Evolutionary conservation across 2,113 vertebrate species (phyloP).

Genomic region (Oriolus oriolus): DNA sequence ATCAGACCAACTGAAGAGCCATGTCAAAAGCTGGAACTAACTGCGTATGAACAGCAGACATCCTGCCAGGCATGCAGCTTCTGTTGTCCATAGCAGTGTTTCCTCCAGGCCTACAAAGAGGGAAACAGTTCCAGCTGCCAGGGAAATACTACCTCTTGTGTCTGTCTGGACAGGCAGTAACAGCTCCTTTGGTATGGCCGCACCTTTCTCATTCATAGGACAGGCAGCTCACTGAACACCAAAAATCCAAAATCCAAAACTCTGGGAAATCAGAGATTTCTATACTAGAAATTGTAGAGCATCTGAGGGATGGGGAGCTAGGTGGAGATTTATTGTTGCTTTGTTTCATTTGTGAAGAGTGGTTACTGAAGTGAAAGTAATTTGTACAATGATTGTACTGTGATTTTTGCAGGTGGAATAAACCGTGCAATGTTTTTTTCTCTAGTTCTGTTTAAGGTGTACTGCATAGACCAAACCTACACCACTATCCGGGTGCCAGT

Average conservation of each 20-base stretch:
- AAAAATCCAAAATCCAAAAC: neutral
- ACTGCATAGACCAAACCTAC: conserved; percentile 95
- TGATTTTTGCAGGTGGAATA: rapidly evolving
- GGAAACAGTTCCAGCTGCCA: neutral
- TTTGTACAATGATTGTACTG: neutral
- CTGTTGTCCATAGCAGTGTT: neutral
- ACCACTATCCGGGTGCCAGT: conserved; percentile 91
- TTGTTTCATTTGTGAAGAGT: neutral
- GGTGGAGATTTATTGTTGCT: neutral
- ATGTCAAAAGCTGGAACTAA: neutral
- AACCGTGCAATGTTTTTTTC: neutral
- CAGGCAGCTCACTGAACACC: neutral
- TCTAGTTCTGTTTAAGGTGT: conserved; percentile 95
- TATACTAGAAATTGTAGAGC: neutral
- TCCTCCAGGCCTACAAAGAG: neutral
- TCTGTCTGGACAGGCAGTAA: neutral
- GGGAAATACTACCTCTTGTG: neutral
- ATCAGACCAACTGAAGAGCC: neutral
- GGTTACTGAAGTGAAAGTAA: neutral
- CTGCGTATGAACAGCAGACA: neutral
- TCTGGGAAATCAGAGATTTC: neutral
- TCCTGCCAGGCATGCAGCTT: neutral
- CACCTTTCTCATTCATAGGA: neutral
- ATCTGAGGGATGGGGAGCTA: neutral
- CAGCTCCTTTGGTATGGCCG: neutral